These are phyloP conservation scores for Mormoops blainvillei DNA, from an alignment of 2,113 vertebrate genomes.

Conservation along the genomic window DNA sequence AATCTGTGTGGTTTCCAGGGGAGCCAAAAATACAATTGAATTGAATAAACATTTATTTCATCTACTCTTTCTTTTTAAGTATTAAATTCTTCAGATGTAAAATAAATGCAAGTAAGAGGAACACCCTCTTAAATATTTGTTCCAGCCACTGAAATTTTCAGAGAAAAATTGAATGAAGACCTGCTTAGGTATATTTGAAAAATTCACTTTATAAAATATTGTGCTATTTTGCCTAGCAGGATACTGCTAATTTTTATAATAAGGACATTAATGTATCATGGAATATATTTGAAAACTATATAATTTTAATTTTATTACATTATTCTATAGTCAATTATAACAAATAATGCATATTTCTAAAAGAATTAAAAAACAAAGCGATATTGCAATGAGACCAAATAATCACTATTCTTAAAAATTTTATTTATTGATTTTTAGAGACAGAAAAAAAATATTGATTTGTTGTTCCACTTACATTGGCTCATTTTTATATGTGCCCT, in stretches of 20 bases:
- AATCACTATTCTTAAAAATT: not conserved
- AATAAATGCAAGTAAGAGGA: not conserved
- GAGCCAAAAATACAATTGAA: slow-evolving; percentile 1
- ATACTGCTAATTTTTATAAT: not conserved
- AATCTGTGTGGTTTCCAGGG: not conserved
- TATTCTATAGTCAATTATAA: not conserved
- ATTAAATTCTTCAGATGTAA: not conserved
- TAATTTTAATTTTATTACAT: not conserved
- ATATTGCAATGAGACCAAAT: not conserved
- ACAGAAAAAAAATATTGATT: too few species aligned
- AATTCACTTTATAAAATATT: not conserved
- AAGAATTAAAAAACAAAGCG: not conserved
- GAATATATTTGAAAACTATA: not conserved
- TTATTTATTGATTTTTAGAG: too few species aligned
- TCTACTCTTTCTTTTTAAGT: not conserved
- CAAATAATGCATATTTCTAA: not conserved
- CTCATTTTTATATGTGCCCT: too few species aligned
- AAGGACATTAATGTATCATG: not conserved
- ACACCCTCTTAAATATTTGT: not conserved
- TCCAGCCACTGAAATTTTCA: not conserved
- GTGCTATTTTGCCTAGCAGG: not conserved
- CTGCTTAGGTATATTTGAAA: not conserved
- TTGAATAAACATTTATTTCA: slow-evolving; percentile 22
- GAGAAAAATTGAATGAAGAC: not conserved
- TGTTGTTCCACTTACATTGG: too few species aligned